phyloP scores from a whole-genome alignment of 2,797 vertebrate genomes.

The Gymnoscopelus braueri region DNA sequence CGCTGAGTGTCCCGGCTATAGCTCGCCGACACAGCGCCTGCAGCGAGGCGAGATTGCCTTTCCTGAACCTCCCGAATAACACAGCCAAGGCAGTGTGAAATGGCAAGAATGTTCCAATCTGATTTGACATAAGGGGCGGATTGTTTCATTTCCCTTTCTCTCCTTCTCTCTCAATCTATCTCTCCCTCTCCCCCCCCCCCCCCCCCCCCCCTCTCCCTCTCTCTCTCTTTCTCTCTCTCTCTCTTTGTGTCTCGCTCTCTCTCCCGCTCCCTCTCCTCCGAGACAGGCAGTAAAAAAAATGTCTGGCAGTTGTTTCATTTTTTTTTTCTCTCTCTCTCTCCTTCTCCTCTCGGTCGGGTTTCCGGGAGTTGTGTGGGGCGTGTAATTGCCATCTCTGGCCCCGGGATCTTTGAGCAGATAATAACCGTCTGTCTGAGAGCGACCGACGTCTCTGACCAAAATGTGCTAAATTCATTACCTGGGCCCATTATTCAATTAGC shows the following conservation, averaged over 20 bases:
- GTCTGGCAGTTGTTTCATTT: slow-evolving; percentile 45
- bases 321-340: slow-evolving; percentile 2
- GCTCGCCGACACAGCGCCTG: slow-evolving; percentile 51
- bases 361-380: slow-evolving; percentile 44
- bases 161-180: slow-evolving; percentile 11
- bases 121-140: slow-evolving; percentile 72
- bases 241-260: slow-evolving; percentile 9
- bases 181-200: slow-evolving; percentile 22
- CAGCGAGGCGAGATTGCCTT: slow-evolving; percentile 70
- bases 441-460: slow-evolving; percentile 41
- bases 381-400: slow-evolving; percentile 59
- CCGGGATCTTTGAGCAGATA: slow-evolving; percentile 61
- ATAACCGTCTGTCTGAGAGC: slow-evolving; percentile 59
- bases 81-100: slow-evolving; percentile 64
- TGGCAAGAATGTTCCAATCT: slow-evolving; percentile 76
- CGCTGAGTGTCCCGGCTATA: slow-evolving; percentile 48
- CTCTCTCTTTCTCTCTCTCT: slow-evolving; percentile 15
- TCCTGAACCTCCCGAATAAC: slow-evolving; percentile 57
- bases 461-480: slow-evolving; percentile 75
- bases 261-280: slow-evolving; percentile 24
- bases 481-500: slow-evolving; percentile 68
- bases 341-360: slow-evolving; percentile 38
- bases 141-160: slow-evolving; percentile 68
- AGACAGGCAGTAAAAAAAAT: slow-evolving; percentile 57
- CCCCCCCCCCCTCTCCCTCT: slow-evolving; percentile 15